Percentiles rank a stretch among this genome's conserved stretches.
phyloP scores from a whole-genome alignment of 2,888 invertebrate species.

The Trissoscelio sp. region DNA sequence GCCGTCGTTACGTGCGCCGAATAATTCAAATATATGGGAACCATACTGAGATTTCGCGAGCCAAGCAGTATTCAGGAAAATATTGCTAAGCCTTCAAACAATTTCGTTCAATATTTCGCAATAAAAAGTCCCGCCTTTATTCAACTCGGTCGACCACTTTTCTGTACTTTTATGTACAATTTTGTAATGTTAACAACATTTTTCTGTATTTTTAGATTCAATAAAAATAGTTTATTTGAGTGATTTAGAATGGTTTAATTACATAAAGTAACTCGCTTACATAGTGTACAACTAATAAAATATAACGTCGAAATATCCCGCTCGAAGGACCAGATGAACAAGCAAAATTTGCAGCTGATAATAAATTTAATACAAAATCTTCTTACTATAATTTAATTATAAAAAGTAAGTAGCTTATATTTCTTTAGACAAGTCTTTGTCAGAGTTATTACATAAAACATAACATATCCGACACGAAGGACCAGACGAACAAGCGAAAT shows the following conservation, averaged over 20 bases:
- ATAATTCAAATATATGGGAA: constrained; percentile 72
- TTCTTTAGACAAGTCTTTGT: no score
- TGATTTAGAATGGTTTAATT: no score
- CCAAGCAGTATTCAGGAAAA: constrained; percentile 40
- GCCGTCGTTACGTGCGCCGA: constrained; percentile 79
- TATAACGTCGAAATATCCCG: no score
- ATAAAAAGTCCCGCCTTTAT: neutral
- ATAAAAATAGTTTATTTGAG: no score
- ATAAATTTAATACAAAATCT: no score
- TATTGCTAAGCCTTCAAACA: constrained; percentile 19
- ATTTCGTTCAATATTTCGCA: constrained; percentile 27
- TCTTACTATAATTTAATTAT: no score
- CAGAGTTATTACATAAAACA: no score
- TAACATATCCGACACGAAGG: constrained; percentile 1
- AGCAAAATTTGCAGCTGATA: no score
- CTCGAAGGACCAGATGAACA: no score
- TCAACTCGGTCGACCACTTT: neutral
- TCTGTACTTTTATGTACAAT: constrained; percentile 11
- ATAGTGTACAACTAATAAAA: no score
- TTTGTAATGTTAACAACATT: constrained; percentile 24
- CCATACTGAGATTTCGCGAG: constrained; percentile 65
- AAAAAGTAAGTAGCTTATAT: no score
- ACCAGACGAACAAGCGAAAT: constrained; percentile 19
- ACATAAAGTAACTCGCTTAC: no score
- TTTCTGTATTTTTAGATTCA: neutral